Conservation (phyloP, 2,113 vertebrate genomes). For the Hippocampus guttulatus region DNA sequence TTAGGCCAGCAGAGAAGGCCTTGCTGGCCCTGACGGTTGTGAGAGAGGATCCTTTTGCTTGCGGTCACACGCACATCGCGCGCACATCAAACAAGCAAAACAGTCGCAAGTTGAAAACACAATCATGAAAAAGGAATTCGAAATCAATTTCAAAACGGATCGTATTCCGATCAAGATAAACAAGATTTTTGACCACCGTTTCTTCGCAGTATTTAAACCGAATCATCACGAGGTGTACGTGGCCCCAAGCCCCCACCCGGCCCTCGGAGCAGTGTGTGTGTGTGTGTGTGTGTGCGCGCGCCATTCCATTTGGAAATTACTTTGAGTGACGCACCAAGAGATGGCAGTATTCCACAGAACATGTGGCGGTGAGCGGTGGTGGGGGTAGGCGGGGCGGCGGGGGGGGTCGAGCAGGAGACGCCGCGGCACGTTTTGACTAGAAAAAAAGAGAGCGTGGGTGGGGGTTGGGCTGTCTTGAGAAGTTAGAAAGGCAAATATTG, state of each 20-base stretch:
- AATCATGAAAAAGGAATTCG: too few species aligned
- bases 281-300: not conserved
- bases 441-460: constrained; percentile 8
- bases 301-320: not conserved
- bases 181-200: too few species aligned
- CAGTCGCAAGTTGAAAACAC: too few species aligned
- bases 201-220: not conserved
- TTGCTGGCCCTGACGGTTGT: too few species aligned
- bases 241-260: not conserved
- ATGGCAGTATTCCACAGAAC: constrained; percentile 95
- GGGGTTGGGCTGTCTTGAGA: not conserved
- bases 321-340: constrained; percentile 71
- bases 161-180: too few species aligned
- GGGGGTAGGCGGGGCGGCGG: not conserved
- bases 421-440: constrained; percentile 53
- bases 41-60: too few species aligned
- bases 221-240: too few species aligned
- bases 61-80: too few species aligned
- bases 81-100: too few species aligned
- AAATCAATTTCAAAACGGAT: too few species aligned
- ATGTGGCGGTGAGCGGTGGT: constrained; percentile 49
- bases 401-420: constrained; percentile 27
- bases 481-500: not conserved
- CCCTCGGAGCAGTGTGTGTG: too few species aligned
- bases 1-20: too few species aligned